These are phyloP conservation scores for Latrodectus geometricus DNA, from an alignment of 1,140 invertebrate genomes.

Conservation along the genomic window DNA sequence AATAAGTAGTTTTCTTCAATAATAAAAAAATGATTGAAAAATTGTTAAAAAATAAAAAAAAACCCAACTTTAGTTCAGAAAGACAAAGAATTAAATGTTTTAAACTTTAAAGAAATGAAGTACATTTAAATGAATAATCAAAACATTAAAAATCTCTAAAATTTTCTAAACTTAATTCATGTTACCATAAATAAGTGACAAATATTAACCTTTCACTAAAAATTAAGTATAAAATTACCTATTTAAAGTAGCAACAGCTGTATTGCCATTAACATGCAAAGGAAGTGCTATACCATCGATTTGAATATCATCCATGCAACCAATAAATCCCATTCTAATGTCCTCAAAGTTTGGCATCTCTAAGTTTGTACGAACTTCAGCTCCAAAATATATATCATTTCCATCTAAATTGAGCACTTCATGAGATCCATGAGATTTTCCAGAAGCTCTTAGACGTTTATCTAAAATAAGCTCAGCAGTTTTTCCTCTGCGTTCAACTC, in stretches of 20 bases:
- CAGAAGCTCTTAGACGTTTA: constrained; percentile 80
- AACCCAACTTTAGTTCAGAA: too few relatives aligned
- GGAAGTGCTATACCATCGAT: constrained; percentile 82
- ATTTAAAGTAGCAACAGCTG: constrained; percentile 72
- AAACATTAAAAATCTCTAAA: too few relatives aligned
- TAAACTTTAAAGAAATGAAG: too few relatives aligned
- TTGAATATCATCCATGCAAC: constrained; percentile 90
- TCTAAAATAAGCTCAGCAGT: constrained; percentile 84
- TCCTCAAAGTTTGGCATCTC: constrained; percentile 78
- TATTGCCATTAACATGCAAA: constrained; percentile 78
- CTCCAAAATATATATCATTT: constrained; percentile 86
- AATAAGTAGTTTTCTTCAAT: too few relatives aligned
- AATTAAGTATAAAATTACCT: constrained; percentile 36
- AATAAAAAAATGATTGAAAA: too few relatives aligned
- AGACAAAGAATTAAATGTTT: too few relatives aligned
- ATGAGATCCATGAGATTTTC: constrained; percentile 83
- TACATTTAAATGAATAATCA: too few relatives aligned
- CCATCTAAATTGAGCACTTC: constrained; percentile 88
- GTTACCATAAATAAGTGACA: too few relatives aligned
- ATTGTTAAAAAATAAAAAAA: too few relatives aligned
- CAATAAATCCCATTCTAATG: constrained; percentile 82
- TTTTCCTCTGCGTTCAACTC: constrained; percentile 83
- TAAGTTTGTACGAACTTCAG: constrained; percentile 80
- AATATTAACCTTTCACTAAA: background rate
- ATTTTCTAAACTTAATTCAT: too few relatives aligned